Evolutionary conservation across 2,888 invertebrate genomes (phyloP), one percentile per base, ranked within the genome.

Genomic region (Drosophila percnosoma): DNA sequence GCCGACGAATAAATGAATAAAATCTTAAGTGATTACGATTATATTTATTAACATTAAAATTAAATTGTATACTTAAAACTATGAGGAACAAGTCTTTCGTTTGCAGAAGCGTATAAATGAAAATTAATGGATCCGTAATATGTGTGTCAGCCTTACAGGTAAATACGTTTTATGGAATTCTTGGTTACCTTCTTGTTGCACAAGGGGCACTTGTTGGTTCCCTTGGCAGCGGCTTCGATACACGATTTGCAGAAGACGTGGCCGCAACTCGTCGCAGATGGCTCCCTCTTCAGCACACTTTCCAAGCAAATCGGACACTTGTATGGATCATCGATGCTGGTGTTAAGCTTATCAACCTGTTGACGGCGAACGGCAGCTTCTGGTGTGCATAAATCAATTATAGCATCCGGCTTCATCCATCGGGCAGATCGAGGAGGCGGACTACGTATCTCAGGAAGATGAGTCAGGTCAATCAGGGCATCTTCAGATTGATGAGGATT

Each of bases 301-400:
- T 92, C 91, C 68, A 92, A 72, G 34, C 91, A 91, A 13, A 91
- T 83, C 0, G 91, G 86, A 40, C 91, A 91, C 45, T 80, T 90
- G 64, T 86, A 90, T 1, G 55, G 8, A 1, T 67, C 61, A 0
- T 21, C 40, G 1, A 21, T 8, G 27, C 24, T 27, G 13, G 7
- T 3, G 24, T 24, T 27, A 13, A 5, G 13, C 2, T 52, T 34
- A 6, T 36, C 2, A 2, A 4, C 0, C 4, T 11, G 4, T 45
- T 4, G 8, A 15, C 4, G 45, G 24, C 45, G 15, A 15, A 10
- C 24, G 8, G 42, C 1, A 0, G n/a, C 5, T 15, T 67, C 54
- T 2, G 76, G 77, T 4, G 77, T 57, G 18, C 77, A 77, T 10
- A 77, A 60, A 55, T 84, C 84, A 7, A 84, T 82, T 0, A 84